Conservation (phyloP, 2,113 vertebrate genomes). For the Alouatta palliata region DNA sequence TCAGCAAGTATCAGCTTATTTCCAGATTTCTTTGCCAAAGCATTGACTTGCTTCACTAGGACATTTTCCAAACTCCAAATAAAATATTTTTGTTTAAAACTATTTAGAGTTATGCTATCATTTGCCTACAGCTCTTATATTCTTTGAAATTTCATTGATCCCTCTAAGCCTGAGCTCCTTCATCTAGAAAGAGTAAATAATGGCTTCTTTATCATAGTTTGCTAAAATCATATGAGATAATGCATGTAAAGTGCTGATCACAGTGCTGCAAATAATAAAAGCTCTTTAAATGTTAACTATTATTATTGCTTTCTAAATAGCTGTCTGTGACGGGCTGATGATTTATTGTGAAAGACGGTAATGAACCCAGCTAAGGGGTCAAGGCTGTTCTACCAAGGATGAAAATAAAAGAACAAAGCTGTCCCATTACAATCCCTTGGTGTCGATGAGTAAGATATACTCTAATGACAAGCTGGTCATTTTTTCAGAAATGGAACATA, state of each 20-base stretch:
- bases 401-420: neutral
- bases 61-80: neutral
- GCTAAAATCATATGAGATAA: constrained; percentile 45
- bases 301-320: constrained; percentile 49
- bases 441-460: constrained; percentile 4
- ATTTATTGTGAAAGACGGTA: neutral
- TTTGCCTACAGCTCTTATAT: neutral
- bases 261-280: constrained; percentile 8
- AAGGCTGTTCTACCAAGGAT: neutral
- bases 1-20: neutral
- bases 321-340: neutral
- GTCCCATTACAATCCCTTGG: neutral
- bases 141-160: neutral
- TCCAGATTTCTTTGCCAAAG: neutral
- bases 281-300: constrained; percentile 46
- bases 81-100: neutral
- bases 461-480: neutral
- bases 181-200: constrained; percentile 4
- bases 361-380: constrained; percentile 15
- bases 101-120: neutral
- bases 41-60: neutral
- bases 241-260: constrained; percentile 22
- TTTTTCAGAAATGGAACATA: constrained; percentile 32
- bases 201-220: neutral
- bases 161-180: neutral